Evolutionary conservation across 1,140 invertebrate species (phyloP).

Genomic region (honey bee (Apis mellifera)): DNA sequence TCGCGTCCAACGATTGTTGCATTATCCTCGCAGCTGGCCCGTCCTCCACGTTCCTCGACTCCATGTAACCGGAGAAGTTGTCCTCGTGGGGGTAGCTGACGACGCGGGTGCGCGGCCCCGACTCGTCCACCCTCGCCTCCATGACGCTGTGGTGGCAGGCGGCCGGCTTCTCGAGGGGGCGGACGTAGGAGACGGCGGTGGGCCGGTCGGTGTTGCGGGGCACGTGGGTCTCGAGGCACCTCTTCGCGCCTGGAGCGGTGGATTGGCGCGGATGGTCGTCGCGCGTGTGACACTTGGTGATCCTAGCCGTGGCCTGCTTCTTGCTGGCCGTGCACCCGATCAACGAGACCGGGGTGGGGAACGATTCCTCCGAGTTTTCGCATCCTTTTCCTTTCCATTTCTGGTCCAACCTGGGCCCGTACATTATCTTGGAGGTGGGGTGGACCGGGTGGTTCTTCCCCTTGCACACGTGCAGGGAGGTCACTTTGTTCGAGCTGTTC

Average conservation of each 20-base stretch:
- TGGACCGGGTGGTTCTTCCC: not conserved
- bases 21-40: conserved; percentile 35
- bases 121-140: conserved; percentile 35
- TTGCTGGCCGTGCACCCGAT: conserved; percentile 41
- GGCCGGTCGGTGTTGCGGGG: not conserved
- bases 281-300: conserved; percentile 13
- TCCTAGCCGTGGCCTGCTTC: conserved; percentile 9
- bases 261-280: not conserved
- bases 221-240: not conserved
- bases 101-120: conserved; percentile 22
- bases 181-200: conserved; percentile 6
- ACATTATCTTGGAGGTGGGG: conserved; percentile 21
- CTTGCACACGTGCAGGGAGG: conserved; percentile 18
- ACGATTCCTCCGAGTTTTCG: too few relatives aligned
- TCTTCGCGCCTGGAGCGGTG: not conserved
- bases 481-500: not conserved
- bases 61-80: not conserved
- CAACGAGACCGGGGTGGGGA: too few relatives aligned
- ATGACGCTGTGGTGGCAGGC: conserved; percentile 2
- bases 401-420: not conserved
- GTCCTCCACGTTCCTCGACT: not conserved
- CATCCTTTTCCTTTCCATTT: too few relatives aligned
- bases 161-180: not conserved
- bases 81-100: not conserved
- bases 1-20: not conserved